Base-by-base conservation (phyloP, 2,113 vertebrate species). In the Psilopsiagon aymara region DNA sequence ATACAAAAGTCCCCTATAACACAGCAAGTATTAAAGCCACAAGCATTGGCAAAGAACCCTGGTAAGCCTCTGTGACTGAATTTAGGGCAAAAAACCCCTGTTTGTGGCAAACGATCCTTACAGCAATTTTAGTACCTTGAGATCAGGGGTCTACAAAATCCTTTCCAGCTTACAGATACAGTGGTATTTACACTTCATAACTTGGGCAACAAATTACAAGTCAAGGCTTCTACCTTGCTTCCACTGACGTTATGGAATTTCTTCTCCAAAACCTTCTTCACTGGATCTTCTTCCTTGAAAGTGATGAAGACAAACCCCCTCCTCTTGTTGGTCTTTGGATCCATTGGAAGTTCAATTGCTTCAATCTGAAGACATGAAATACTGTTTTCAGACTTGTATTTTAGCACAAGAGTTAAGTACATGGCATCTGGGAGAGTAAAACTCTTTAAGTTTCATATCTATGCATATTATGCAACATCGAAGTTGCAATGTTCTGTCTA, bases 241-340 rank as follows among this genome's bases (percentile, higher is more conserved):
- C 99, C 99, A 94, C 99, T 99, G 74, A 99, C 98, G 13, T 98
- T 99, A 86, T 99, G 99, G 96, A 99, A 99, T 94, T 99, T 99
- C 97, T 99, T 99, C 97, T 99, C 99, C 98, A 99, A 95, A 62
- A 99, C 98, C 83, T 99, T 99, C 98, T 99, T 99, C 74, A 99
- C 99, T 1, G 99, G 97, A 67, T 99, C 98, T 86, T 99, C 99
- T 49, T 99, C 99, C 97, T 99, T 99, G 95, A 99, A 99, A 14
- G 99, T 99, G 94, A 99, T 99, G 95, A 99, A 99, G 82, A 99
- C 99, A 97, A 99, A 99, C 7, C 99, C 99, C 95, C 99, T 98
- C 97, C 99, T 99, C 97, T 99, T 99, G 95, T 99, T 99, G 7
- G 99, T 99, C 98, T 99, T 99, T 96, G 99, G 99, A 97, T 99